Evolutionary conservation across 1,140 invertebrate genomes (phyloP).

Genomic region (Tetramorium alpestre): DNA sequence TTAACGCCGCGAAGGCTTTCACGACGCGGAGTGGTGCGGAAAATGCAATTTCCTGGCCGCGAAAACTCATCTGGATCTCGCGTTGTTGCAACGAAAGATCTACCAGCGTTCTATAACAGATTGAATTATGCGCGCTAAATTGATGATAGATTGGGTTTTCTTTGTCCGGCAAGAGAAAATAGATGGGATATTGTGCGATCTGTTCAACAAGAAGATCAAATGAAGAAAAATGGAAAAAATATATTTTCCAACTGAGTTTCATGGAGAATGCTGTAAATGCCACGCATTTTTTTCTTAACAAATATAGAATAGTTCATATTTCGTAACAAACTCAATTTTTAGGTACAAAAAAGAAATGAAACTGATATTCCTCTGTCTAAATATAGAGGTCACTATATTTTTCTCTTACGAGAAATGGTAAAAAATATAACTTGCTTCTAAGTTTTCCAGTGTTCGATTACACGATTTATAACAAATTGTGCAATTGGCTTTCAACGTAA

Average conservation of each 20-base stretch:
- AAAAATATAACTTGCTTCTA: neutral
- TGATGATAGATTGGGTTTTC: conserved; percentile 29
- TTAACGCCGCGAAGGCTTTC: conserved; percentile 10
- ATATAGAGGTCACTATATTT: neutral
- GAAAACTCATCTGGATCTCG: conserved; percentile 26
- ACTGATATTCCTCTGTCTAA: neutral
- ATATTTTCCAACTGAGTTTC: neutral
- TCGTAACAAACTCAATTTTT: neutral
- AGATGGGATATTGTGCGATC: neutral
- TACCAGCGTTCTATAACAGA: conserved; percentile 17
- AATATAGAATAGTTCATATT: neutral
- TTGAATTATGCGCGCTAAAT: conserved; percentile 32
- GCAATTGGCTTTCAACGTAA: neutral
- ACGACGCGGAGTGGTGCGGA: neutral
- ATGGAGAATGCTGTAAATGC: neutral
- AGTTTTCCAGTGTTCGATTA: neutral
- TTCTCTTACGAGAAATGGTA: neutral
- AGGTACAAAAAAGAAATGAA: neutral
- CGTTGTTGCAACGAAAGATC: conserved; percentile 7
- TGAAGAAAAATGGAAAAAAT: conserved; percentile 5
- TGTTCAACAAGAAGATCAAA: conserved; percentile 13
- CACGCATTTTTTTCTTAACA: neutral
- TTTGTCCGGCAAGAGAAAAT: conserved; percentile 11
- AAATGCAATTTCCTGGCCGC: conserved; percentile 43
- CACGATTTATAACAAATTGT: neutral